Evolutionary conservation across 2,113 vertebrate species (phyloP).

Genomic region (Lasiurus borealis): DNA sequence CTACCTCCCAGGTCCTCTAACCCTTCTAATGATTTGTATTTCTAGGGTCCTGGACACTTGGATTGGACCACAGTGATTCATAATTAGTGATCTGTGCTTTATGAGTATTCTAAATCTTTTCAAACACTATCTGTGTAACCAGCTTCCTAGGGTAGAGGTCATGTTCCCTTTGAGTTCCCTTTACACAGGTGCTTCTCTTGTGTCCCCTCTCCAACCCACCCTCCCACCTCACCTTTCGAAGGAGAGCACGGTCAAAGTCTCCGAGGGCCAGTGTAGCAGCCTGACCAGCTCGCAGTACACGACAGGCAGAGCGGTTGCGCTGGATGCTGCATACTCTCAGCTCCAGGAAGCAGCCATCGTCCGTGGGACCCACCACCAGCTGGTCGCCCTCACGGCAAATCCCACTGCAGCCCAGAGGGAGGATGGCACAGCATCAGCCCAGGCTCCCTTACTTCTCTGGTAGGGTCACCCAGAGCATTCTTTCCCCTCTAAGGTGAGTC

Average conservation of each 20-base stretch:
- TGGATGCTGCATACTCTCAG: constrained; percentile 97
- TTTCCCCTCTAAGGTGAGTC: constrained; percentile 25
- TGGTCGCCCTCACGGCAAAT: constrained; percentile 98
- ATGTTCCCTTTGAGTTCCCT: not conserved
- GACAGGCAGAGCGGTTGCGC: constrained; percentile 96
- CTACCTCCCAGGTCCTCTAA: not conserved
- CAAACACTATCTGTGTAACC: not conserved
- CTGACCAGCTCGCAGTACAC: constrained; percentile 96
- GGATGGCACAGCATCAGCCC: constrained; percentile 71
- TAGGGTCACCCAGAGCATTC: not conserved
- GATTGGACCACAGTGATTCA: not conserved
- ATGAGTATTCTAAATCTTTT: not conserved
- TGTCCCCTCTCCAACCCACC: constrained; percentile 16
- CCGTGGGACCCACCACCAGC: constrained; percentile 97
- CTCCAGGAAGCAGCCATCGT: constrained; percentile 93
- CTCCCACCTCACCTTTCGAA: constrained; percentile 93
- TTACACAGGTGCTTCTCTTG: not conserved
- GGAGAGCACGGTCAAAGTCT: constrained; percentile 94
- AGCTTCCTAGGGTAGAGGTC: not conserved
- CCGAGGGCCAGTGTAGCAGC: constrained; percentile 96
- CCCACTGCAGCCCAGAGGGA: constrained; percentile 88
- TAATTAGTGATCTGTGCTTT: not conserved
- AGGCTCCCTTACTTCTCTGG: not conserved
- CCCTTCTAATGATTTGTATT: not conserved
- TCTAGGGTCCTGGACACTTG: not conserved